Base-by-base conservation (phyloP, 2,113 vertebrate genomes). In the Piaya cayana region DNA sequence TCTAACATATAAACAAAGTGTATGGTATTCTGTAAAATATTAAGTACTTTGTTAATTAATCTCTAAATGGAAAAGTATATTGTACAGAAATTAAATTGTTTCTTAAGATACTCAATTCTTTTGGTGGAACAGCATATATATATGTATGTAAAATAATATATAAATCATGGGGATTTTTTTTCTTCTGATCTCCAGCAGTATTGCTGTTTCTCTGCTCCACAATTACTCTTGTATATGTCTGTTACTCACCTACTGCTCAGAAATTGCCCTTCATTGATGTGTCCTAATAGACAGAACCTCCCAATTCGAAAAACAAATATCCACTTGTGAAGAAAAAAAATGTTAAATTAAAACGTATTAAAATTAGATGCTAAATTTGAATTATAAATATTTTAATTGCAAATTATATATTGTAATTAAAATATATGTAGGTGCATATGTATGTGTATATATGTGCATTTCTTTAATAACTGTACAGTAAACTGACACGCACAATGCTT, bases 141-240 rank as follows among this genome's bases (percentile, higher is more conserved):
- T 70, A 20, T 67, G 36, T 55, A 22, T 37, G 8, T 29, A 45
- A 0, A 0, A 72, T 64, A 80, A 47, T 34, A 32, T 3, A 50
- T 56, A 56, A 79, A 80, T 7, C 47, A 9, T 32, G 15, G 7
- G 3, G 37, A 22, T 59, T 76, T 26, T 17, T 39, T 39, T 39
- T 39, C 27, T 34, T 22, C 49, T 34, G 4, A 39, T 39, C 39
- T 64, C 13, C 27, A 65, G 11, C 20, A 23, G 19, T 56, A 30
- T 8, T 74, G 30, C 14, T 49, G 10, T 69, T 70, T 27, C 27
- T 78, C 55, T 85, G 0, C 30, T 87, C 15, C 47, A 22, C 50
- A 15, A 49, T 91, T 67, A 37, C 21, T 75, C 42, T 39, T 34
- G 11, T 65, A 7, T 59, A 1, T 77, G 8, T 56, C 32, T 69